Evolutionary conservation across 1,140 invertebrate genomes (phyloP).

Genomic region (Drosophila watanabei): DNA sequence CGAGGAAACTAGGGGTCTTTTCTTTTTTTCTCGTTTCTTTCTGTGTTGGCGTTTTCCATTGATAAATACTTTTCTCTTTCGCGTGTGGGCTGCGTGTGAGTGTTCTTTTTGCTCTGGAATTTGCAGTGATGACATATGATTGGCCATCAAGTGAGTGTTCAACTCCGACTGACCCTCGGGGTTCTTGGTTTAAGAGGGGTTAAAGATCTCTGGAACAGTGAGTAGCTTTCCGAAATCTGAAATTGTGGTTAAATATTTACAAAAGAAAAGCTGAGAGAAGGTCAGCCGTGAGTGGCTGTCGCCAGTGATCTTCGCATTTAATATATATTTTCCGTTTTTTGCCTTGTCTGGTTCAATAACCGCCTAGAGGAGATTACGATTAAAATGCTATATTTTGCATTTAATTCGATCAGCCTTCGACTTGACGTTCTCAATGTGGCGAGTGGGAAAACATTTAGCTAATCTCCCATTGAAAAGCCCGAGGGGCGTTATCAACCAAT

Average conservation of each 20-base stretch:
- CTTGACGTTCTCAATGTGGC: slow-evolving; percentile 1
- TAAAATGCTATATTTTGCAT: slow-evolving; percentile 52
- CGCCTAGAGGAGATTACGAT: slow-evolving; percentile 62
- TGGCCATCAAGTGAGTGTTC: slow-evolving; percentile 47
- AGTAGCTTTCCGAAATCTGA: slow-evolving; percentile 39
- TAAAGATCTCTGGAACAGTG: slow-evolving; percentile 53
- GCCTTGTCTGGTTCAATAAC: slow-evolving; percentile 75
- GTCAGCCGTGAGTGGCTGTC: slow-evolving; percentile 55
- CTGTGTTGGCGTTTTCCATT: slow-evolving; percentile 46
- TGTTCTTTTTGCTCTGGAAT: slow-evolving; percentile 30
- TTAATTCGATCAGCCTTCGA: slow-evolving; percentile 44
- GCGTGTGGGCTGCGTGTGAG: slow-evolving; percentile 11
- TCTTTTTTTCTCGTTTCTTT: slow-evolving; percentile 24
- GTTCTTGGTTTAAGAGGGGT: background rate
- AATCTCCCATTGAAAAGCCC: slow-evolving; percentile 44
- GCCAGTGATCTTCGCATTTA: slow-evolving; percentile 40
- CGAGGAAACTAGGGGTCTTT: slow-evolving; percentile 23
- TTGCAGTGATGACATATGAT: slow-evolving; percentile 32
- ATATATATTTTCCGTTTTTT: slow-evolving; percentile 6
- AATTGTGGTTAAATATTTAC: slow-evolving; percentile 33
- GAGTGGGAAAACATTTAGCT: slow-evolving; percentile 47
- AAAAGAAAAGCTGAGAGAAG: slow-evolving; percentile 15
- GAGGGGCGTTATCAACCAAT: slow-evolving; percentile 49
- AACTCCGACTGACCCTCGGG: slow-evolving; percentile 54
- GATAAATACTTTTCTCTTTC: slow-evolving; percentile 49